A percentile compares a stretch with the other conserved stretches of the same genome.
These are phyloP conservation scores for Hartigia nigra DNA, from an alignment of 2,888 invertebrate species.

Conservation along the genomic window DNA sequence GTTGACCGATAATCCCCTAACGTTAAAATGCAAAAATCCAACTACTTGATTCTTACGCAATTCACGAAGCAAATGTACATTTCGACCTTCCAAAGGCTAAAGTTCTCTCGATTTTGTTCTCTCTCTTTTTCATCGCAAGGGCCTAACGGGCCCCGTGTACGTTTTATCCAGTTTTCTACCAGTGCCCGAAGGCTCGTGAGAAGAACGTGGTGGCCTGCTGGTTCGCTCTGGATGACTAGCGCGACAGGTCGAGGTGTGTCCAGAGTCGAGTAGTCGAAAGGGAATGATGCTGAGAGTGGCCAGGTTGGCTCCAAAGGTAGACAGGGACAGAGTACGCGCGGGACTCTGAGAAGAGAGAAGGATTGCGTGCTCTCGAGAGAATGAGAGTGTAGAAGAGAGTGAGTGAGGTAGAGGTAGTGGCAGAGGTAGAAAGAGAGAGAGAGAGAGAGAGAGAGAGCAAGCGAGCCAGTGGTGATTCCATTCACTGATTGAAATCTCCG, in stretches of 20 bases:
- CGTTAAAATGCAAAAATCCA: background rate
- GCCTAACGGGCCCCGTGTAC: background rate
- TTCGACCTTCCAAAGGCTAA: background rate
- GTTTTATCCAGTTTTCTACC: background rate
- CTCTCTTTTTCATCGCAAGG: background rate
- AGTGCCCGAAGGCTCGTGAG: conserved; percentile 19
- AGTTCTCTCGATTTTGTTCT: background rate
- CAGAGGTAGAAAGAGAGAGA: conserved; percentile 25
- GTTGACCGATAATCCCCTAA: background rate
- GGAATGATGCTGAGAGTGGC: conserved; percentile 35
- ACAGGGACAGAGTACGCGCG: conserved; percentile 32
- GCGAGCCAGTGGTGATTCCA: conserved; percentile 70
- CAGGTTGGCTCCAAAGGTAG: conserved; percentile 29
- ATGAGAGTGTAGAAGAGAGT: conserved; percentile 23
- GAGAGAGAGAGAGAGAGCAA: conserved; percentile 45
- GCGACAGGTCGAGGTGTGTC: conserved; percentile 45
- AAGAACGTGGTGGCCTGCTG: conserved; percentile 14
- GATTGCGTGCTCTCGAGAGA: conserved; percentile 24
- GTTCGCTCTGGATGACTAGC: background rate
- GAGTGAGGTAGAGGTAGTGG: background rate
- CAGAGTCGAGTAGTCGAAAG: conserved; percentile 31
- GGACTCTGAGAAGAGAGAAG: conserved; percentile 5
- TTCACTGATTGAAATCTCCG: conserved; percentile 79
- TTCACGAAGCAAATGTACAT: background rate
- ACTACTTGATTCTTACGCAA: background rate